These are phyloP conservation scores for Prosapia bicincta DNA, from an alignment of 2,888 invertebrate genomes.

Conservation along the genomic window DNA sequence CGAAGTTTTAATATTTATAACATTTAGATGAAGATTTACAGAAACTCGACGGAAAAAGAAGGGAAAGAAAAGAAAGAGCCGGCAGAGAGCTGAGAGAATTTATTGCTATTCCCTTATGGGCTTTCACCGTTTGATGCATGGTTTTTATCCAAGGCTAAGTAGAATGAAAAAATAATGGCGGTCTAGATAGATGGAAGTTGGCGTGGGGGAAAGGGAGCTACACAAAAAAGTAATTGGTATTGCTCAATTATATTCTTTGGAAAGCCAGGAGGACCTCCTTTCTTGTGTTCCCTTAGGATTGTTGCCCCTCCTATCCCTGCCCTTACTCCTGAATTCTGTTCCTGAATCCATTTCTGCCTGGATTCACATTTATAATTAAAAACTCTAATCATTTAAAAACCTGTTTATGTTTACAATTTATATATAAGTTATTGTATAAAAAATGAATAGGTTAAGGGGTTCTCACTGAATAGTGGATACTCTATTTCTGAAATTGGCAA, in stretches of 20 bases:
- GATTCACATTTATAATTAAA: background rate
- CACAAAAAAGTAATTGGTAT: conserved; percentile 24
- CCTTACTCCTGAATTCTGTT: background rate
- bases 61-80: conserved; percentile 3
- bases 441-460: too few relatives aligned
- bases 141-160: conserved; percentile 2
- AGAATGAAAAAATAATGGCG: conserved; percentile 14
- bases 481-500: too few relatives aligned
- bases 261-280: background rate
- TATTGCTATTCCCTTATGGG: conserved; percentile 15
- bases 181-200: background rate
- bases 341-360: background rate
- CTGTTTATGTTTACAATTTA: too few relatives aligned
- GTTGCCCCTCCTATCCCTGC: background rate
- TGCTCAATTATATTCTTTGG: conserved; percentile 15
- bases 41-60: conserved; percentile 1
- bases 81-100: conserved; percentile 2
- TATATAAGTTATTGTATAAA: too few relatives aligned
- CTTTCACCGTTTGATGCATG: conserved; percentile 10
- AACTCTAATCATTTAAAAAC: too few relatives aligned
- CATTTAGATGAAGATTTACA: conserved; percentile 9
- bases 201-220: background rate
- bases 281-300: background rate
- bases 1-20: conserved; percentile 5
- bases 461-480: too few relatives aligned